Percentiles rank a stretch among this genome's conserved stretches.
Evolutionary conservation across 2,113 vertebrate genomes (phyloP).

Genomic region (Todiramphus chloris): DNA sequence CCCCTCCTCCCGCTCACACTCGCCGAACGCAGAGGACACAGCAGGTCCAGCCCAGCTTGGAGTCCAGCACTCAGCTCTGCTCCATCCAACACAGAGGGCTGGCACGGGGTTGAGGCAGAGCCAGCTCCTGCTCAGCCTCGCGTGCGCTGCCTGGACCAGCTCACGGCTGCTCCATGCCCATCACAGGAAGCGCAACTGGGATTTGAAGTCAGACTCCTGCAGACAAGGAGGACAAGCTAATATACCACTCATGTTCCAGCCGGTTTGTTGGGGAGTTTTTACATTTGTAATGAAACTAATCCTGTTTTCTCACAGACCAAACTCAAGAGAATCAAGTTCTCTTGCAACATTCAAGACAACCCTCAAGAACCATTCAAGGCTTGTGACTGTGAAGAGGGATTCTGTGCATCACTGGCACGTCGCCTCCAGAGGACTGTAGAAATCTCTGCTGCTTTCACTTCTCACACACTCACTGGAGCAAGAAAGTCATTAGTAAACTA

Average conservation of each 20-base stretch:
- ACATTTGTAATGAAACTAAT: neutral
- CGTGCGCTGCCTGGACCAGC: neutral
- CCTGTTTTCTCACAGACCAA: neutral
- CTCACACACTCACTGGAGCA: neutral
- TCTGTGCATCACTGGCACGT: neutral
- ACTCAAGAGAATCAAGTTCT: neutral
- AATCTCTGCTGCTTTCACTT: neutral
- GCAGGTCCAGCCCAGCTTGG: neutral
- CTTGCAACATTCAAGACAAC: neutral
- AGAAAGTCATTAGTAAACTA: neutral
- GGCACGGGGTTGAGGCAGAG: neutral
- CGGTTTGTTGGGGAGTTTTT: neutral
- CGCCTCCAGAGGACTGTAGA: neutral
- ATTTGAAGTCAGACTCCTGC: neutral
- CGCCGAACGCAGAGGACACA: fast-evolving
- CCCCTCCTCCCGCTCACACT: neutral
- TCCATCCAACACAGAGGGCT: neutral
- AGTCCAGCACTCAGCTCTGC: neutral
- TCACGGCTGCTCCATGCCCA: neutral
- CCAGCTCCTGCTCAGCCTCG: neutral
- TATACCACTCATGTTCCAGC: neutral
- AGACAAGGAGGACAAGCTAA: neutral
- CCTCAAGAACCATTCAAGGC: neutral
- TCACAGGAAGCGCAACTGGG: fast-evolving
- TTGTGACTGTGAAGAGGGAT: neutral